A percentile compares a stretch with the other conserved stretches of the same genome.
These are phyloP conservation scores for Caenorhabditis remanei DNA, from an alignment of 1,140 invertebrate genomes.

Conservation along the genomic window DNA sequence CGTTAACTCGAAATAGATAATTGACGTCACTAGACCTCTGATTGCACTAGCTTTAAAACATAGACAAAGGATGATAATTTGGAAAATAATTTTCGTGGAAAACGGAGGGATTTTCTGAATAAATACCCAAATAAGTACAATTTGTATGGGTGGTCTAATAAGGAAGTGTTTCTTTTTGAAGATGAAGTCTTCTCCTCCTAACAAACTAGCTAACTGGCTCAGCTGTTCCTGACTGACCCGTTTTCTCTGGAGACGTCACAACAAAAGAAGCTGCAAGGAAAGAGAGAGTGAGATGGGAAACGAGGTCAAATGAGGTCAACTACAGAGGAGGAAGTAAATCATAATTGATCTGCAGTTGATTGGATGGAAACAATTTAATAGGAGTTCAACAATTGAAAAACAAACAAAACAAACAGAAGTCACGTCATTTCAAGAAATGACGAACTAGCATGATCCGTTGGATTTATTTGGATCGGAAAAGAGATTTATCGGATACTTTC, in stretches of 20 bases:
- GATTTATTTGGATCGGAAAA: not conserved
- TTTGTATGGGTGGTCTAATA: conserved; percentile 6
- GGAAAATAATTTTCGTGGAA: not conserved
- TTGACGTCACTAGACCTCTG: not conserved
- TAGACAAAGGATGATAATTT: not conserved
- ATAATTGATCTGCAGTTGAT: conserved; percentile 7
- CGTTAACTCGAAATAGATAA: no score
- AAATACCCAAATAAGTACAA: not conserved
- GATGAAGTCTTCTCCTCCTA: not conserved
- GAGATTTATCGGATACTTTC: no score
- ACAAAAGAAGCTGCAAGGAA: not conserved
- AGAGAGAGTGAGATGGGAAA: not conserved
- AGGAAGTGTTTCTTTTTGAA: not conserved
- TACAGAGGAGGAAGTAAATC: not conserved
- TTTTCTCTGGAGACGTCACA: not conserved
- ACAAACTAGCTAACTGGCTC: not conserved
- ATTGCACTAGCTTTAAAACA: not conserved
- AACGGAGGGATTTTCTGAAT: not conserved
- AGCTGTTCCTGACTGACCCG: conserved; percentile 16
- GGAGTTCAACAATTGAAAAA: not conserved
- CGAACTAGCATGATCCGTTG: not conserved
- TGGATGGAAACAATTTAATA: not conserved
- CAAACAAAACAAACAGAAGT: not conserved
- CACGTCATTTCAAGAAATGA: not conserved
- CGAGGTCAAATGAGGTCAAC: conserved; percentile 6